phyloP scores from a whole-genome alignment of 2,888 invertebrate species.

The Selenia dentaria region DNA sequence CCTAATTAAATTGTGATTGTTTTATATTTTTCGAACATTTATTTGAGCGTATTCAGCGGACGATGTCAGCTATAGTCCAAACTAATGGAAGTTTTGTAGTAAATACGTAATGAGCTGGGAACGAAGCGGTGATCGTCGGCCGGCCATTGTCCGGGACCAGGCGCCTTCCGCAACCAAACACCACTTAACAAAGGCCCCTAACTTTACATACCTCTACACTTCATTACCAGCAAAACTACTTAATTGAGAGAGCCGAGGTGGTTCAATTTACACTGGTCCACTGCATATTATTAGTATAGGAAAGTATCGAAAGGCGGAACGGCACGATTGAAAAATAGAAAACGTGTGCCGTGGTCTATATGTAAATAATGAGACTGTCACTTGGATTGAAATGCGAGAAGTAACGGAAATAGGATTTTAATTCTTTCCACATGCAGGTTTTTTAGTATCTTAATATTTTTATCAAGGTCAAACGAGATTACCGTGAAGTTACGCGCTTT shows the following conservation, averaged over 20 bases:
- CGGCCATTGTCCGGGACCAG: constrained; percentile 76
- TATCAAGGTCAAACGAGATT: too few relatives aligned
- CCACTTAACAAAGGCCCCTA: constrained; percentile 59
- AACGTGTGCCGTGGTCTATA: constrained; percentile 62
- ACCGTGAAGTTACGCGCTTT: too few relatives aligned
- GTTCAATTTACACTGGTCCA: constrained; percentile 50
- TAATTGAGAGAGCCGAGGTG: constrained; percentile 43
- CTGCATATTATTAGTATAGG: constrained; percentile 61
- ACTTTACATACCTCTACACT: constrained; percentile 51
- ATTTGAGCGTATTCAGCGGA: background rate
- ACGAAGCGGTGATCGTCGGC: constrained; percentile 68
- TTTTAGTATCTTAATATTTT: too few relatives aligned
- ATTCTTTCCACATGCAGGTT: too few relatives aligned
- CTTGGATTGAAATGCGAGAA: constrained; percentile 44
- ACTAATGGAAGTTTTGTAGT: constrained; percentile 67
- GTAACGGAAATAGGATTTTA: too few relatives aligned
- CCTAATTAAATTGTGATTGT: too few relatives aligned
- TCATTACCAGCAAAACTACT: constrained; percentile 44
- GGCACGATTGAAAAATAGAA: constrained; percentile 78
- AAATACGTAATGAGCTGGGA: constrained; percentile 80
- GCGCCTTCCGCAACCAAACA: constrained; percentile 70
- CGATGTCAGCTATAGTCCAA: constrained; percentile 41
- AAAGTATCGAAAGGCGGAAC: constrained; percentile 81
- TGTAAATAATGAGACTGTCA: constrained; percentile 61
- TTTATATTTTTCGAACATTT: background rate